Evolutionary conservation across 2,888 invertebrate genomes (phyloP).

Genomic region (Apodemia mormo): DNA sequence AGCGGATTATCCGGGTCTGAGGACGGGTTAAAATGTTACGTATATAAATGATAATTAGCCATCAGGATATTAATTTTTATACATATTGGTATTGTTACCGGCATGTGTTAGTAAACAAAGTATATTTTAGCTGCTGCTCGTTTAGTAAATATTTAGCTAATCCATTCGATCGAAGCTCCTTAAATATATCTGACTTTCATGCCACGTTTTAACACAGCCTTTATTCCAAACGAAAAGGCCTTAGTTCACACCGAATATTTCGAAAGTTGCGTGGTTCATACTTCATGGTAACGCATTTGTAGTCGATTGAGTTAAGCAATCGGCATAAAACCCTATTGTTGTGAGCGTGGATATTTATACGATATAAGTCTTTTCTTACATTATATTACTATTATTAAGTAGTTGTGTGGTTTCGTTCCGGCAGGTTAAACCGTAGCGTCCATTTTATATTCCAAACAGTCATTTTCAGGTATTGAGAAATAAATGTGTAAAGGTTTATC

Average conservation of each 20-base stretch:
- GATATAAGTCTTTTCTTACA: background rate
- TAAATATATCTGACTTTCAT: background rate
- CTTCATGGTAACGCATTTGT: conserved; percentile 13
- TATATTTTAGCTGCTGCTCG: too few relatives aligned
- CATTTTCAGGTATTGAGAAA: background rate
- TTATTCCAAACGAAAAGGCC: conserved; percentile 18
- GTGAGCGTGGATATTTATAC: conserved; percentile 7
- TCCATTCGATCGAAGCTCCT: background rate
- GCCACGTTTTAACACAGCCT: background rate
- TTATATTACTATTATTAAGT: background rate
- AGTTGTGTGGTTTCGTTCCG: conserved; percentile 1
- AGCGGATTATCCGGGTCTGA: too few relatives aligned
- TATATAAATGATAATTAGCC: too few relatives aligned
- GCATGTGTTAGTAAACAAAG: too few relatives aligned
- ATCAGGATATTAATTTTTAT: too few relatives aligned
- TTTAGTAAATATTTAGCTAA: background rate
- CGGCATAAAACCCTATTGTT: conserved; percentile 11
- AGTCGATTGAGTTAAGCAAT: conserved; percentile 10
- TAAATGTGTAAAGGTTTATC: background rate
- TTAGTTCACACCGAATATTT: conserved; percentile 17
- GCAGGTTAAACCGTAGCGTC: background rate
- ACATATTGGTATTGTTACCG: too few relatives aligned
- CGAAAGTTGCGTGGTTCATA: conserved; percentile 18
- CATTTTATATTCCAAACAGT: background rate
- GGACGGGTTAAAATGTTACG: too few relatives aligned